Evolutionary conservation across 2,113 vertebrate species (phyloP), one percentile per base, ranked within the genome.

Genomic region (Tylochromis polylepis): DNA sequence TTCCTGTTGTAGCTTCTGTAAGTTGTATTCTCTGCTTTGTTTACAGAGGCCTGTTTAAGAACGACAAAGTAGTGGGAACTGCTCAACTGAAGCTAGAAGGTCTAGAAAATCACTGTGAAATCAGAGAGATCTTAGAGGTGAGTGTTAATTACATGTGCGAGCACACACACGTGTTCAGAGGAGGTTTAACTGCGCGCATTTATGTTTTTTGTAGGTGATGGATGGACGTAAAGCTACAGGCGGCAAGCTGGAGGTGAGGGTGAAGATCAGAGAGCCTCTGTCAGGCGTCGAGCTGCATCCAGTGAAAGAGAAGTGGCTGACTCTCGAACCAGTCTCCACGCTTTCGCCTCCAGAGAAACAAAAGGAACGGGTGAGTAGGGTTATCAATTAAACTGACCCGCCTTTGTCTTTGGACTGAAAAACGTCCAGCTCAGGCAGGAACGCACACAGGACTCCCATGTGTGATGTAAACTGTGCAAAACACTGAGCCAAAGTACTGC

Each of bases 171-270:
- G 24, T 14, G 6, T 10, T 36, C 34, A 27, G 38, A 18, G 11
- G 7, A 14, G 29, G 11, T 56, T 20, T 27, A 8, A 31, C 31
- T 82, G 57, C 29, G 4, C 0, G 2, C 24, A 11, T 29, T 15
- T 11, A 15, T 67, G 82, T 85, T 43, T 51, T 22, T 79, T 22
- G 9, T 60, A 97, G 97, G 96, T 97, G 58, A 92, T 99, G 94
- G 98, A 99, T 8, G 98, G 98, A 3, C 97, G 98, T 24, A 97
- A 97, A 92, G 93, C 97, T 65, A 98, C 98, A 0, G 97, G 97
- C 8, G 98, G 98, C 0, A 96, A 97, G 79, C 86, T 98, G 87
- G 97, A 98, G 81, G 97, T 98, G 89, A 95, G 94, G 56, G 97
- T 97, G 41, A 96, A 97, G 81, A 96, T 98, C 62, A 92, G 97